Percentiles rank a stretch among this genome's conserved stretches.
These are phyloP conservation scores for Malurus cyaneus DNA, from an alignment of 2,113 vertebrate genomes.

Conservation along the genomic window DNA sequence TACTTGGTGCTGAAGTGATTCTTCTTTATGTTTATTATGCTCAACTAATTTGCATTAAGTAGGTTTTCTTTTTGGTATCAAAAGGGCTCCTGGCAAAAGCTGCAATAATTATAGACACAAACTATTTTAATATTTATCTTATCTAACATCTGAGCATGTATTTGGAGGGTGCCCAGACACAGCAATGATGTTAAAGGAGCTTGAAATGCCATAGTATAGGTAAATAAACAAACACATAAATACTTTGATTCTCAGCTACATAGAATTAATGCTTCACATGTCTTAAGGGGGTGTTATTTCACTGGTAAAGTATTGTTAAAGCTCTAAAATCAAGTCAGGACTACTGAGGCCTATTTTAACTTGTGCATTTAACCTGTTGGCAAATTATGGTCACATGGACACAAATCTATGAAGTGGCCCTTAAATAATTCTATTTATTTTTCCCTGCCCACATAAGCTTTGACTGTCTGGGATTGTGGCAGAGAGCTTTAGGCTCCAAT, in stretches of 20 bases:
- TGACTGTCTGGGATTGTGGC: neutral
- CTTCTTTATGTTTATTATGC: neutral
- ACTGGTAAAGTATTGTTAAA: neutral
- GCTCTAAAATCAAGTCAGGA: neutral
- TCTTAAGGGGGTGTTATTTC: slow-evolving; percentile 29
- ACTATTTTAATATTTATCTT: slow-evolving; percentile 57
- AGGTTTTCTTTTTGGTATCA: slow-evolving; percentile 19
- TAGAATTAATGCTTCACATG: neutral
- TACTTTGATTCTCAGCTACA: slow-evolving; percentile 14
- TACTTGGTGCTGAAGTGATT: neutral
- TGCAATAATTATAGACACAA: slow-evolving; percentile 19
- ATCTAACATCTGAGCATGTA: slow-evolving; percentile 36
- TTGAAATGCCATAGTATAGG: slow-evolving; percentile 34
- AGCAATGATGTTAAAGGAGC: neutral
- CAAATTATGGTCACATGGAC: neutral
- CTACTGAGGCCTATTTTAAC: neutral
- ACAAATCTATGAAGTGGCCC: neutral
- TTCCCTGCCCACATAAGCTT: neutral
- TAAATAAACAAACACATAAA: slow-evolving; percentile 49
- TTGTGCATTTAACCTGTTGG: neutral
- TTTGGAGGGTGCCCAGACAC: slow-evolving; percentile 46
- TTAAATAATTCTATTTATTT: neutral
- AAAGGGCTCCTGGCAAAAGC: slow-evolving; percentile 24
- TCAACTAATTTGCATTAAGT: neutral
- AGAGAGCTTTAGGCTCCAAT: neutral